Base-by-base conservation (phyloP, 2,113 vertebrate species). In the Aix galericulata region DNA sequence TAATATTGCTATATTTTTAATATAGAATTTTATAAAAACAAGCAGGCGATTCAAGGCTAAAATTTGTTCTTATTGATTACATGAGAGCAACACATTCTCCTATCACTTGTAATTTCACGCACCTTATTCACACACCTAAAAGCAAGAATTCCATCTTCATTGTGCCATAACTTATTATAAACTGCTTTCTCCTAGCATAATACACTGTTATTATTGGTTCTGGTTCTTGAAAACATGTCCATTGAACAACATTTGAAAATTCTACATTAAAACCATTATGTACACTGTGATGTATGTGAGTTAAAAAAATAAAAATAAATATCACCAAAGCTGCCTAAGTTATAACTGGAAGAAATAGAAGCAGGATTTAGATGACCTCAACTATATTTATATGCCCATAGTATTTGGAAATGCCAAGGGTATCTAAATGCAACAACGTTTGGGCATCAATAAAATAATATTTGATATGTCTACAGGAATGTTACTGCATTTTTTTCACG, bases 91-190 rank as follows among this genome's bases (percentile, higher is more conserved):
- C 23, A 46, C 68, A 31, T 83, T 86, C 84, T 40, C 71, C 67
- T 76, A 90, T 71, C 17, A 83, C 31, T 60, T 93, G 82, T 89
- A 86, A 75, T 97, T 93, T 94, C 69, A 50, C 50, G 62, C 75
- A 81, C 85, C 29, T 56, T 75, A 89, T 81, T 78, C 8, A 0
- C 14, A 22, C 25, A 67, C 17, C 53, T 95, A 78, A 59, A 46
- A 89, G 82, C 50, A 93, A 92, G 64, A 84, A 81, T 94, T 67
- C 62, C 50, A 67, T 95, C 55, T 94, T 93, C 31, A n/a, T 78
- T 52, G 13, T 91, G 32, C 68, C 75, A 93, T 60, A 89, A 15
- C 23, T 94, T 73, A 71, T 94, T 96, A 91, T 55, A 63, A 90
- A 34, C 8, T 66, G 36, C 81, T 67, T 84, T 76, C 68, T 53